Conservation (phyloP, 1,140 invertebrate genomes). For the Pissodes strobi region DNA sequence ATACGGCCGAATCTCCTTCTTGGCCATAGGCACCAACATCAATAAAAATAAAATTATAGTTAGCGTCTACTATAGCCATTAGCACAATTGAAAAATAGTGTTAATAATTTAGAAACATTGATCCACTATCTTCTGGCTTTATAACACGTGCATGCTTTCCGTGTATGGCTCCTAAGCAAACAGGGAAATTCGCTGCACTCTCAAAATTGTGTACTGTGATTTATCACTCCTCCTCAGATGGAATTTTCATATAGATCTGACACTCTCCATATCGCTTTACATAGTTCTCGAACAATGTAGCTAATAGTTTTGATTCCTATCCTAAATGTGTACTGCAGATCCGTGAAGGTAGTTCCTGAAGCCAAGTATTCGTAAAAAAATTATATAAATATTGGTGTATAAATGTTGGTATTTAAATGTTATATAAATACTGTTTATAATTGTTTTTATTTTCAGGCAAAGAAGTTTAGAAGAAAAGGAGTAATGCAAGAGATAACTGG, state of each 20-base stretch:
- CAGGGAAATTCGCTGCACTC: constrained; percentile 50
- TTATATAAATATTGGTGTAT: no score
- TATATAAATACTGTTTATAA: no score
- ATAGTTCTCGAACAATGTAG: constrained; percentile 44
- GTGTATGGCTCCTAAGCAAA: constrained; percentile 53
- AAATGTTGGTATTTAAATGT: no score
- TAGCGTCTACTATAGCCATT: neutral
- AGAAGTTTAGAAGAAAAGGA: no score
- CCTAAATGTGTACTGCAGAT: constrained; percentile 41
- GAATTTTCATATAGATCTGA: constrained; percentile 25
- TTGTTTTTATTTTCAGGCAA: no score
- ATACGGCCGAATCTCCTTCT: constrained; percentile 53
- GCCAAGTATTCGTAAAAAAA: no score
- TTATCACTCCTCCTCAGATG: constrained; percentile 40
- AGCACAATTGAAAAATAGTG: constrained; percentile 49
- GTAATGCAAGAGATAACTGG: no score
- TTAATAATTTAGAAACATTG: constrained; percentile 50
- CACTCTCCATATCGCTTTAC: constrained; percentile 45
- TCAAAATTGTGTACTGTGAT: constrained; percentile 35
- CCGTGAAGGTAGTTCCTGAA: constrained; percentile 38
- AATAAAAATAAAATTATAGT: constrained; percentile 30
- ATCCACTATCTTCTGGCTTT: constrained; percentile 46
- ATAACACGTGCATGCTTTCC: constrained; percentile 56
- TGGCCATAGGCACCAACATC: no score
- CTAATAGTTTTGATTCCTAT: constrained; percentile 27